Base-by-base conservation (phyloP, 2,888 invertebrate species). In the Agrotis exclamationis region DNA sequence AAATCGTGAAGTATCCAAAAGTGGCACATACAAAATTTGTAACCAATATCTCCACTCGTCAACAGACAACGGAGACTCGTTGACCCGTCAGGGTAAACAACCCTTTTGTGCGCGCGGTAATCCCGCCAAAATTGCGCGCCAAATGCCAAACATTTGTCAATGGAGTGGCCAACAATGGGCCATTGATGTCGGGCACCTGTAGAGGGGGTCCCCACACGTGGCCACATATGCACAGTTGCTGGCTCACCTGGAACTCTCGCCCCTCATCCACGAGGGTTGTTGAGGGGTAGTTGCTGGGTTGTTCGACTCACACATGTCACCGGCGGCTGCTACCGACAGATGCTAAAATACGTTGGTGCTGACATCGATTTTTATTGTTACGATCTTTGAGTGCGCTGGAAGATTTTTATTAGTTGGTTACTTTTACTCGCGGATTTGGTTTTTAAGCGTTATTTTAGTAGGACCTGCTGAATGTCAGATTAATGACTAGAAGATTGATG, bases 291-390 rank as follows among this genome's bases (percentile, higher is more conserved):
- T 93, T 63, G 51, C 63, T 58, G 28, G 71, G 58, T 79, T 92
- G 93, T 93, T 93, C 91, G 89, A 91, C 91, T 81, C 91, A 88
- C 94, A 95, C 94, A 95, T 95, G 95, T 89, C 94, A 92, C 82
- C 72, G 91, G 92, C 95, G 95, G 96, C 95, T 95, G 95, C 93
- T 90, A 90, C 91, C 89, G 95, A 94, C 96, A 96, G 96, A 96
- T 96, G 96, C 95, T 95, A 95, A 95, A 96, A 96, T 96, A 93
- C 96, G 96, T 96, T 96, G 89, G 87, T 88, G 91, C 90, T 89
- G 90, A 91, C 93, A 91, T 93, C 89, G 92, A 93, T 90, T 92
- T 90, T 90, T 87, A 92, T 92, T 93, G 91, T 91, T 87, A 85
- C 72, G 62, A 84, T 87, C 53, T 57, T 88, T 88, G 80, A 86